Evolutionary conservation across 1,140 invertebrate genomes (phyloP), one percentile per base, ranked within the genome.

Genomic region (Ostrea edulis): DNA sequence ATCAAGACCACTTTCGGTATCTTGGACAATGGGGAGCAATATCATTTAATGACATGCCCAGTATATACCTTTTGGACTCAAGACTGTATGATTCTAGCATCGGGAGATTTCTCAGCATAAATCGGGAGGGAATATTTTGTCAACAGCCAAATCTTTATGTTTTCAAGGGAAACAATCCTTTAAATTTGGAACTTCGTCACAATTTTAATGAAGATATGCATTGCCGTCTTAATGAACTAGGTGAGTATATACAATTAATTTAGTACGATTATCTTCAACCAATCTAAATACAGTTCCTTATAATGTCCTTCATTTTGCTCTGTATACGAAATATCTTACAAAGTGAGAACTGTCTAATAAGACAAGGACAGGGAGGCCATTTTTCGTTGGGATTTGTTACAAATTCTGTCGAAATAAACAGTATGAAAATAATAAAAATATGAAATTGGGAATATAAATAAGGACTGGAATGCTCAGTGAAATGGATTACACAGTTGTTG

Each of bases 81-180:
- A 68, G 84, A 68, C n/a, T 29, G 62, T 85, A 85, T 62, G 84
- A 85, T 85, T 52, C 84, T 65, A 65, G 65, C 17, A 35, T n/a
- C 51, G 84, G 84, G 65, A 12, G 58, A 51, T 85, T 68, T 68
- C 44, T 85, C 44, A 85, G 54, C 35, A 68, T 65, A 44, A 55
- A 85, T 85, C 84, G 20, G 14, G 22, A 51, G 17, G 58, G 22
- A 0, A 14, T 85, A 68, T 35, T 65, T 51, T 58, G 84, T 51
- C 62, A 85, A 51, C 17, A n/a, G 44, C 62, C 62, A n/a, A 85
- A 85, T n/a, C 65, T 85, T 44, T 85, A 85, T 62, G 51, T 51
- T 14, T 85, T 65, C 11, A 44, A 58, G 22, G 62, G 22, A 35
- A 85, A 85, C 44, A 85, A 85, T 85, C 84, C 84, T 51, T 22